Percentiles rank a stretch among this genome's conserved stretches.
phyloP scores from a whole-genome alignment of 2,113 vertebrate genomes.

The Nannobrachium achirus region DNA sequence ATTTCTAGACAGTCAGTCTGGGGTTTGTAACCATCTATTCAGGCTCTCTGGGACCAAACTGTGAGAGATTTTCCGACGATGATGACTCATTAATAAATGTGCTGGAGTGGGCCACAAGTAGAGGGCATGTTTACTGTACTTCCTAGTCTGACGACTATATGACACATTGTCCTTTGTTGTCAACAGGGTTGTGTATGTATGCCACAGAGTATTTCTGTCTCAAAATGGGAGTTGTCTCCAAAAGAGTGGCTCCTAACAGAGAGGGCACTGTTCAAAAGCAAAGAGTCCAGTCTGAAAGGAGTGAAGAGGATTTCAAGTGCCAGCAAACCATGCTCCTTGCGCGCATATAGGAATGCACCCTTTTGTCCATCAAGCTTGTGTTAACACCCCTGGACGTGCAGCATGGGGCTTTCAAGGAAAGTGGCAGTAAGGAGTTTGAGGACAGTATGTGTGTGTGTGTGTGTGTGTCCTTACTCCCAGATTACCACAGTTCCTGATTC shows the following conservation, averaged over 20 bases:
- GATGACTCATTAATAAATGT: conserved; percentile 11
- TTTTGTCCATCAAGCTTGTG: conserved; percentile 56
- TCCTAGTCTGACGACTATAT: conserved; percentile 25
- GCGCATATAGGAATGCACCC: conserved; percentile 60
- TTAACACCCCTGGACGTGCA: conserved; percentile 44
- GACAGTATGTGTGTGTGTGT: neutral
- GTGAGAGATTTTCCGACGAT: conserved; percentile 10
- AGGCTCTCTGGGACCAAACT: conserved; percentile 16
- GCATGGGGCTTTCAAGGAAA: neutral
- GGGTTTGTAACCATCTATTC: neutral
- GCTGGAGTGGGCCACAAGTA: conserved; percentile 29
- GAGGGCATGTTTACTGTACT: conserved; percentile 70
- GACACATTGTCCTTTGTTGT: conserved; percentile 42
- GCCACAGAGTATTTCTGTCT: conserved; percentile 51
- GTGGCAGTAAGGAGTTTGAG: conserved; percentile 10
- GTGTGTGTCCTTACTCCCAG: conserved; percentile 32
- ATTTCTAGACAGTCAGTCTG: neutral
- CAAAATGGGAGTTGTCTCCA: conserved; percentile 45
- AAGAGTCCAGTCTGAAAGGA: conserved; percentile 50
- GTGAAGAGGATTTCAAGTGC: conserved; percentile 62
- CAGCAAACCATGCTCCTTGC: conserved; percentile 65
- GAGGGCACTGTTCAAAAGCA: conserved; percentile 67
- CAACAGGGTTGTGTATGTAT: conserved; percentile 37
- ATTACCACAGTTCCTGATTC: conserved; percentile 28
- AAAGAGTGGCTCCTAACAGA: conserved; percentile 48